These are phyloP conservation scores for Chrysolina oricalcia DNA, from an alignment of 2,888 invertebrate species.

Conservation along the genomic window DNA sequence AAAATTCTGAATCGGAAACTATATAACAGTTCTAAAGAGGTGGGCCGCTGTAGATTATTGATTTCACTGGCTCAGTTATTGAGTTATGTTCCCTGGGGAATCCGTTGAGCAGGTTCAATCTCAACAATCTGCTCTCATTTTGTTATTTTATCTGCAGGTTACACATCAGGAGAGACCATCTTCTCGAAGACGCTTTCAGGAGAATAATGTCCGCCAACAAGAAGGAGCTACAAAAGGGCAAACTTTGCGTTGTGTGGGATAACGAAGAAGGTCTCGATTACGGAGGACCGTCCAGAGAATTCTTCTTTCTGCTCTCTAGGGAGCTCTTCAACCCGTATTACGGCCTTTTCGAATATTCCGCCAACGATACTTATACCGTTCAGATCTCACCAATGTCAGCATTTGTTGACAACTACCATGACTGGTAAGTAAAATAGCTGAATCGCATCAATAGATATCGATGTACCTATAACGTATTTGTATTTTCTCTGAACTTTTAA, in stretches of 20 bases:
- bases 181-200: constrained; percentile 96
- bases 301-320: constrained; percentile 97
- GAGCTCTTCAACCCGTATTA: constrained; percentile 99
- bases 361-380: constrained; percentile 97
- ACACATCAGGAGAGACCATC: constrained; percentile 92
- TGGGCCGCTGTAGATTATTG: no score
- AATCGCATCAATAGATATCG: no score
- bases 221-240: constrained; percentile 95
- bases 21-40: no score
- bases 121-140: neutral
- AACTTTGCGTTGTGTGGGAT: constrained; percentile 93
- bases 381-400: constrained; percentile 96
- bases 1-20: no score
- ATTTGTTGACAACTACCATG: constrained; percentile 96
- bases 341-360: constrained; percentile 97
- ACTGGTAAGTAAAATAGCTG: constrained; percentile 80
- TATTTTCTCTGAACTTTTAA: no score
- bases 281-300: constrained; percentile 97
- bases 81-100: neutral
- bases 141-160: constrained; percentile 75
- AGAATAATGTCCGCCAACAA: constrained; percentile 97
- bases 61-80: no score
- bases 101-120: neutral
- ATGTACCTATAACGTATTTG: no score
- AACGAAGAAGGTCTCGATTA: constrained; percentile 98